Conservation (phyloP, 1,140 invertebrate species). For the Popillia japonica region DNA sequence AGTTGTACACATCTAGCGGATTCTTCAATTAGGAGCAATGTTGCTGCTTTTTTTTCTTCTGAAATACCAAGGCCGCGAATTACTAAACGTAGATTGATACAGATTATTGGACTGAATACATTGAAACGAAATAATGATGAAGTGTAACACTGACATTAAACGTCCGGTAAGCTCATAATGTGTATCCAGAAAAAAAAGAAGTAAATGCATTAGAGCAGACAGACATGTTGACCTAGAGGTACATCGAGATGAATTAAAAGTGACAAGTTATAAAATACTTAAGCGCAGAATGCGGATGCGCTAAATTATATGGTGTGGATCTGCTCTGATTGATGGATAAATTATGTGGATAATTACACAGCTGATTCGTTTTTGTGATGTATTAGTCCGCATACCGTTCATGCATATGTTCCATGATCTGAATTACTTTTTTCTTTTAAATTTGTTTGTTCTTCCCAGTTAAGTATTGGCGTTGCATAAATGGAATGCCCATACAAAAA, state of each 20-base stretch:
- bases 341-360: not conserved
- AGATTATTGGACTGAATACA: not conserved
- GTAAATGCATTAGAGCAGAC: not conserved
- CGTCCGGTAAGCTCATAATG: not conserved
- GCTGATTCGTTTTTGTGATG: not conserved
- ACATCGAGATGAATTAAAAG: not conserved
- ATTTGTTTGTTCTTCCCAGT: no score
- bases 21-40: not conserved
- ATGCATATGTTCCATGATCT: no score
- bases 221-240: conserved; percentile 9
- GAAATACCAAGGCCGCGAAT: not conserved
- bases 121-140: not conserved
- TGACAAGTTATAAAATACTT: not conserved
- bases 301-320: not conserved
- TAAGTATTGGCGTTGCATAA: no score
- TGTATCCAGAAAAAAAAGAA: not conserved
- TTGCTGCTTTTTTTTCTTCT: no score
- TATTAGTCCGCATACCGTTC: not conserved
- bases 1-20: not conserved
- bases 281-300: not conserved
- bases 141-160: not conserved
- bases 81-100: not conserved
- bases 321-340: conserved; percentile 3
- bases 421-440: no score
- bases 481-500: no score